Base-by-base conservation (phyloP, 2,113 vertebrate species). In the Oryctolagus cuniculus region DNA sequence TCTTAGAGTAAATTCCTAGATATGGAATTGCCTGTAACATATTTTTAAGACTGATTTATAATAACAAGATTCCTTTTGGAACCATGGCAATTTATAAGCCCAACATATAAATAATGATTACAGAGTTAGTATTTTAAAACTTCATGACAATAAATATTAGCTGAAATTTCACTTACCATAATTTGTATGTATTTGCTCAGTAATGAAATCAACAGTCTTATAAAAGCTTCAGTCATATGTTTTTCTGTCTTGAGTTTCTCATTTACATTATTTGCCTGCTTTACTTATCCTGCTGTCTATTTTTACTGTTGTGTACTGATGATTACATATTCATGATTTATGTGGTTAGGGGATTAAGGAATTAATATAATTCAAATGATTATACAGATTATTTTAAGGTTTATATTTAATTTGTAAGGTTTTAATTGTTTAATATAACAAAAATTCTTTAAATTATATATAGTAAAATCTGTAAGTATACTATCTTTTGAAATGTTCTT, bases 11-110 rank as follows among this genome's bases (percentile, higher is more conserved):
- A 95, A 79, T 85, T 89, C 29, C 27, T 79, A 66, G 5, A 73
- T 66, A 31, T 73, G 22, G 12, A 89, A 55, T 72, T 72, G 10
- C 4, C 81, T 77, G 6, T 53, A 70, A 83, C 86, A 93, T 34
- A 83, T 75, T 55, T 81, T 93, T 38, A 89, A 78, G 51, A 63
- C 22, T 70, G 51, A 70, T 17, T 78, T 10, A 77, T 36, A 84
- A 89, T 78, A 53, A 84, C 31, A 83, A 78, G 9, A 89, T 83
- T 67, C 8, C 5, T 1, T 22, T 61, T 83, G 31, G 29, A 87
- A 85, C 17, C 24, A 61, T 16, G 24, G 8, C 34, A 69, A 34
- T 19, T 89, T 84, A 44, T 29, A 78, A 36, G 6, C 0, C 25
- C 22, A 75, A 80, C 21, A 38, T 38, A 61, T 11, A 11, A 69